Evolutionary conservation across 2,888 invertebrate species (phyloP).

Genomic region (Zaprionus obscuricornis): DNA sequence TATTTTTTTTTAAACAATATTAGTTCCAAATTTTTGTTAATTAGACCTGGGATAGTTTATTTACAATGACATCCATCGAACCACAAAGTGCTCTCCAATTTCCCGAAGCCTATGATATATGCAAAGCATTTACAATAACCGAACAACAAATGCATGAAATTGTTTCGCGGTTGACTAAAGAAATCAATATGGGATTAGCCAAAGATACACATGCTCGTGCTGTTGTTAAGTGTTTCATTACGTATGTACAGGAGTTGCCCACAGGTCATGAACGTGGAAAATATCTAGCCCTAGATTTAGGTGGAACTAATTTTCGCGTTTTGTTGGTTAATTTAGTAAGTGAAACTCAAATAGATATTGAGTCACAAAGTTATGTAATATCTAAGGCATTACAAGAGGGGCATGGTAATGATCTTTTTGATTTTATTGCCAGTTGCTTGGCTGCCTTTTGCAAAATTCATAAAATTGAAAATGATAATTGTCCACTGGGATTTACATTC

Average conservation of each 20-base stretch:
- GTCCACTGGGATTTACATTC: constrained; percentile 97
- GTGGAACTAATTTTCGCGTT: constrained; percentile 98
- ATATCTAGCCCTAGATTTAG: constrained; percentile 97
- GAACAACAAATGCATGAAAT: constrained; percentile 90
- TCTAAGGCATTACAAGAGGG: constrained; percentile 95
- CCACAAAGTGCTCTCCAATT: neutral
- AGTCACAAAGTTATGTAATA: constrained; percentile 96
- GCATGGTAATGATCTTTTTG: constrained; percentile 92
- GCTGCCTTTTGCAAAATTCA: constrained; percentile 93
- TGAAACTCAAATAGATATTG: constrained; percentile 92
- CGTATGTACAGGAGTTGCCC: constrained; percentile 96
- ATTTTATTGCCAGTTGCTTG: constrained; percentile 96
- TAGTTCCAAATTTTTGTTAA: constrained; percentile 3
- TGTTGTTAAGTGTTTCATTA: constrained; percentile 95
- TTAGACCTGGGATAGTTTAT: constrained; percentile 87
- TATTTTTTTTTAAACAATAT: neutral
- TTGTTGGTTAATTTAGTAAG: constrained; percentile 91
- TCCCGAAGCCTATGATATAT: constrained; percentile 90
- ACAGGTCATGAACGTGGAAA: constrained; percentile 96
- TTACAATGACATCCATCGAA: constrained; percentile 93
- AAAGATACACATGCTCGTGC: constrained; percentile 89
- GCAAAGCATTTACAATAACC: constrained; percentile 86
- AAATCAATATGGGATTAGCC: constrained; percentile 90
- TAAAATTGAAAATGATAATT: constrained; percentile 86
- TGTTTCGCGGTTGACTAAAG: constrained; percentile 88